phyloP scores from a whole-genome alignment of 2,888 invertebrate species.

The Octodonta nipae region DNA sequence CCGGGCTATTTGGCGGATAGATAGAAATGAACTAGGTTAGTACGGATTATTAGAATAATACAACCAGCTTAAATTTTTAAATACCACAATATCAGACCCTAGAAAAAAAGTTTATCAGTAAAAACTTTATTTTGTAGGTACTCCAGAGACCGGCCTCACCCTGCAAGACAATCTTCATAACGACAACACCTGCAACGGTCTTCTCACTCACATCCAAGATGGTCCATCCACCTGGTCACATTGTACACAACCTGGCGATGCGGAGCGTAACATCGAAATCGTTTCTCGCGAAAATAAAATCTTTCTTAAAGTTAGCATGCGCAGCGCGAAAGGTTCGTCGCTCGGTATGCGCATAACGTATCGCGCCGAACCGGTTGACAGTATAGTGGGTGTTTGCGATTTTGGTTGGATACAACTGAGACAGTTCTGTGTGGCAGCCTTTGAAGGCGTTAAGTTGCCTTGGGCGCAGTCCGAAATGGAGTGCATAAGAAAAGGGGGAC shows the following conservation, averaged over 20 bases:
- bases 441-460: conserved; percentile 42
- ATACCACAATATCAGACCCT: too few relatives aligned
- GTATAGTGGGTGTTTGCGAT: conserved; percentile 51
- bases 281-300: conserved; percentile 46
- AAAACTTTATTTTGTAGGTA: too few relatives aligned
- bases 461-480: conserved; percentile 58
- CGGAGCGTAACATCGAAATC: conserved; percentile 44
- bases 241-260: conserved; percentile 46
- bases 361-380: conserved; percentile 48
- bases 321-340: neutral
- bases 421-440: conserved; percentile 51
- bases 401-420: conserved; percentile 58
- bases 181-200: conserved; percentile 39
- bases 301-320: conserved; percentile 31
- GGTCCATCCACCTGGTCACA: conserved; percentile 46
- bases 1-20: too few relatives aligned
- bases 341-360: conserved; percentile 44
- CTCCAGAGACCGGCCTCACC: conserved; percentile 16
- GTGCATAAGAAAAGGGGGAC: conserved; percentile 50
- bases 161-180: conserved; percentile 22
- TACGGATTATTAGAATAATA: too few relatives aligned
- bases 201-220: conserved; percentile 44
- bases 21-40: too few relatives aligned
- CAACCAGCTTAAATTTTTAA: too few relatives aligned
- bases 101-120: too few relatives aligned